Percentiles rank a stretch among this genome's conserved stretches.
phyloP scores from a whole-genome alignment of 2,888 invertebrate genomes.

The Mythimna impura region DNA sequence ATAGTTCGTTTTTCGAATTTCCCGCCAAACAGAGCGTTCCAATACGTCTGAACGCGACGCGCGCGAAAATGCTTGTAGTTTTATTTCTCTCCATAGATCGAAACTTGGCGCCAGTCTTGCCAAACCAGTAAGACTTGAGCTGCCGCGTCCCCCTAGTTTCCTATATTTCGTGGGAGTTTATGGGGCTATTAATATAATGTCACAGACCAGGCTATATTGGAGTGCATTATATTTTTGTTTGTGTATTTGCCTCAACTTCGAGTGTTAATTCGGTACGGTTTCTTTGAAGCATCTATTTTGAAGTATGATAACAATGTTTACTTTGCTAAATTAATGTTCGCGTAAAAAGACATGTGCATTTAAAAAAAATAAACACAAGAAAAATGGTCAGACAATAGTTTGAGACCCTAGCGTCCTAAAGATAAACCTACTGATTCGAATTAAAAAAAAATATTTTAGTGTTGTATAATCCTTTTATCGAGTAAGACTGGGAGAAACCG shows the following conservation, averaged over 20 bases:
- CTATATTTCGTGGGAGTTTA: neutral
- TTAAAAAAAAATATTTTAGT: too few relatives aligned
- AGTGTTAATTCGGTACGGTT: constrained; percentile 34
- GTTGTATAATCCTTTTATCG: too few relatives aligned
- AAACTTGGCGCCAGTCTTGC: constrained; percentile 72
- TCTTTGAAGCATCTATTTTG: constrained; percentile 37
- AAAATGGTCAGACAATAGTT: too few relatives aligned
- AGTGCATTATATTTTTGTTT: constrained; percentile 39
- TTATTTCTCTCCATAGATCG: constrained; percentile 66
- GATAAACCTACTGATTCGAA: too few relatives aligned
- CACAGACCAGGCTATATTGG: constrained; percentile 63
- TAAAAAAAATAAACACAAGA: too few relatives aligned
- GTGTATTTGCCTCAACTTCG: constrained; percentile 39
- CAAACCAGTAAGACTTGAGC: constrained; percentile 68
- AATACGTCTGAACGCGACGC: constrained; percentile 78
- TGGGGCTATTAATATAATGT: constrained; percentile 55
- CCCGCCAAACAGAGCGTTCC: constrained; percentile 55
- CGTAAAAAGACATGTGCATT: neutral
- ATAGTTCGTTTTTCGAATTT: constrained; percentile 53
- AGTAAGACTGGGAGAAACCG: too few relatives aligned
- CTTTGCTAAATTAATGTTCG: constrained; percentile 14
- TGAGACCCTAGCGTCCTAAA: too few relatives aligned
- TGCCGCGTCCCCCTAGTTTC: constrained; percentile 58
- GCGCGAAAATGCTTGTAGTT: constrained; percentile 72
- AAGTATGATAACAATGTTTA: constrained; percentile 40